Percentiles rank a stretch among this genome's conserved stretches.
Evolutionary conservation across 2,888 invertebrate genomes (phyloP).

Genomic region (Zaprionus lineosus): DNA sequence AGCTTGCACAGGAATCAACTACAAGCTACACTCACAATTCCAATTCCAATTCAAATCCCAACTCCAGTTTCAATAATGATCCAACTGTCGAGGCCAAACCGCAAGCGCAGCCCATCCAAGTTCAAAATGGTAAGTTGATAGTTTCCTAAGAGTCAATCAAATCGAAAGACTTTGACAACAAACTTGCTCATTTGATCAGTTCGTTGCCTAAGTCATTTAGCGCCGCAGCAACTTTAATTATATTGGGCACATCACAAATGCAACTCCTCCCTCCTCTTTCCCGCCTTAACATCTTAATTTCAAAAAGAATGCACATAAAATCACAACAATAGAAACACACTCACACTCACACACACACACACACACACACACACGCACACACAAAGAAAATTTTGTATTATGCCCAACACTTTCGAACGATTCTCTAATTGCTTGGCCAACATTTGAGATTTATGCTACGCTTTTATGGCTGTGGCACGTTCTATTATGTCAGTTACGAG

Average conservation of each 20-base stretch:
- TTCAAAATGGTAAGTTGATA: conserved; percentile 70
- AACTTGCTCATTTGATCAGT: conserved; percentile 29
- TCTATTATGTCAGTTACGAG: not conserved
- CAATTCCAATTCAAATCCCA: conserved; percentile 25
- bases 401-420: too few species aligned
- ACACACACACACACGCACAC: too few species aligned
- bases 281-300: not conserved
- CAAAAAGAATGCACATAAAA: conserved; percentile 25
- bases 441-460: not conserved
- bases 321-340: not conserved
- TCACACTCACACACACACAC: too few species aligned
- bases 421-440: too few species aligned
- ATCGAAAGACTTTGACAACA: conserved; percentile 38
- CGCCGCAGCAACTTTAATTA: not conserved
- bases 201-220: conserved; percentile 51
- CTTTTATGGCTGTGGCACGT: not conserved
- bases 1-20: conserved; percentile 36
- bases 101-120: conserved; percentile 36
- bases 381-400: too few species aligned
- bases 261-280: not conserved
- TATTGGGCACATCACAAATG: conserved; percentile 31
- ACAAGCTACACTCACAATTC: not conserved
- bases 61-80: conserved; percentile 18
- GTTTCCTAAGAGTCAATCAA: not conserved
- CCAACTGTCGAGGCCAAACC: conserved; percentile 23